Base-by-base conservation (phyloP, 2,888 invertebrate species). In the Steinernema carpocapsae region DNA sequence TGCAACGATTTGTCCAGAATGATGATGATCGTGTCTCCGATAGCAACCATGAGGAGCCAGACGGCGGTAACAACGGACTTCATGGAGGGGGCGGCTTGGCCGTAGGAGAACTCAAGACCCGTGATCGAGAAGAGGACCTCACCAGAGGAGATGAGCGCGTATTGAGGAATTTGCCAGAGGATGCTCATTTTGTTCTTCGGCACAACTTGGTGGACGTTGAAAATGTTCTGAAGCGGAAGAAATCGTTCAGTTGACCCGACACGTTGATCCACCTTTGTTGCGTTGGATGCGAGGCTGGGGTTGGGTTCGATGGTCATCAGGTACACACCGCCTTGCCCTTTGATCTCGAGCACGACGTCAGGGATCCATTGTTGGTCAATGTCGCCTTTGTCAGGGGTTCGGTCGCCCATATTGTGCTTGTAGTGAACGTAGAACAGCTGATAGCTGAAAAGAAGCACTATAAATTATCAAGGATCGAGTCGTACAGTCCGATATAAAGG, bases 21-120 rank as follows among this genome's bases (percentile, higher is more conserved):
- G n/a, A 95, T 92, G 0, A 96, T 95, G 76, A 97, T 92, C 46
- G 96, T 89, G 89, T 97, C 96, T 45, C 97, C 97, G 84, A 95
- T 91, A 0, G 96, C 94, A 0, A 93, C 93, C 0, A 95, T 94
- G 51, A 97, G 90, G 17, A 95, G 90, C 94, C 95, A 97, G 10
- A 92, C 91, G 0, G 96, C 94, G 88, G 93, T 93, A 71, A 97
- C 88, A 0, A 97, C 92, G 0, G 96, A 94, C 88, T 96, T 97
- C 95, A 97, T 95, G 78, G 92, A 92, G 6, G 90, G 87, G 0
- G 97, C 95, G 0, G 96, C 94, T 90, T 88, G 71, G 24, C 71
- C 22, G 71, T 46, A 45, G 10, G 26, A 22, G 79, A 89, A 89
- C 42, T 87, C 83, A 4, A 89, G 85, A 1, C 89, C 89, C 52